A percentile compares a stretch with the other conserved stretches of the same genome.
Conservation (phyloP, 2,797 vertebrate species). For the Carduelis carduelis region DNA sequence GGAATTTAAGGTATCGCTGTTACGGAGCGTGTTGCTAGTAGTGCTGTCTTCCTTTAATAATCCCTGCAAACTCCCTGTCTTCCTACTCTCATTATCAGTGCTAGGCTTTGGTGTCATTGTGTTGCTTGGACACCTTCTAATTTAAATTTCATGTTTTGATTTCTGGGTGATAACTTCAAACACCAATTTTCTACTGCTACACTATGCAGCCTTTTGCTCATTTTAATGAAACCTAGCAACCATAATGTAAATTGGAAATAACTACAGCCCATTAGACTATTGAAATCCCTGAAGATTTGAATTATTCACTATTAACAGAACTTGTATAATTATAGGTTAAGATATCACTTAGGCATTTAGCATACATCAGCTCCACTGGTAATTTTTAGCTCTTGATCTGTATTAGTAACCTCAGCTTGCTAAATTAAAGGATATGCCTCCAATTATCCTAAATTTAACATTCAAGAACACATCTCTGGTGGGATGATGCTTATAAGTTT, state of each 20-base stretch:
- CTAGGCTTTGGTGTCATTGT: neutral
- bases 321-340: slow-evolving; percentile 69
- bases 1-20: neutral
- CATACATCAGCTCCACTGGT: slow-evolving; percentile 55
- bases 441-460: slow-evolving; percentile 71
- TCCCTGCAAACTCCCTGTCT: neutral
- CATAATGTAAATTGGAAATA: slow-evolving; percentile 56
- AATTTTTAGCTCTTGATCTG: slow-evolving; percentile 66
- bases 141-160: slow-evolving; percentile 62
- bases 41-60: neutral
- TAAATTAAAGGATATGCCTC: slow-evolving; percentile 66
- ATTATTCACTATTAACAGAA: slow-evolving; percentile 68
- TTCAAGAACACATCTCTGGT: slow-evolving; percentile 61
- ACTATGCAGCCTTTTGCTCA: slow-evolving; percentile 13
- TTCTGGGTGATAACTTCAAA: slow-evolving; percentile 46
- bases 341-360: slow-evolving; percentile 62
- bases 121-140: slow-evolving; percentile 59
- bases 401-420: slow-evolving; percentile 64
- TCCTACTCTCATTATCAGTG: neutral
- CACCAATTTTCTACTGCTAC: slow-evolving; percentile 40
- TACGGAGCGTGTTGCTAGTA: rapidly evolving
- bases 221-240: slow-evolving; percentile 68
- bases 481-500: slow-evolving; percentile 47
- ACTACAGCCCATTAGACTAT: slow-evolving; percentile 48
- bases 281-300: slow-evolving; percentile 49